Base-by-base conservation (phyloP, 2,888 invertebrate genomes). In the Ceramica pisi region DNA sequence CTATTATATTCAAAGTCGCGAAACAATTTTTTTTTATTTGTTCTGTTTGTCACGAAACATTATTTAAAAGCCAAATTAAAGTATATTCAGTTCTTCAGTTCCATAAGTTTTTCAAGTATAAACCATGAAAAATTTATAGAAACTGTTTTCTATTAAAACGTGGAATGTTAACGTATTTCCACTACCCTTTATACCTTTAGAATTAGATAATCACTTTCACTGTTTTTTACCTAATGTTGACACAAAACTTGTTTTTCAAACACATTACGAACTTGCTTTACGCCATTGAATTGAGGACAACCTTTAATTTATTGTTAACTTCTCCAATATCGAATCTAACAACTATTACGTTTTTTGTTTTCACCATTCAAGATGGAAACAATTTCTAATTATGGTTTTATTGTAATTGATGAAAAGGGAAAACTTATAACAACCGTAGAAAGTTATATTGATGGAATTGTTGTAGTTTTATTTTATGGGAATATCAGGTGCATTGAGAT, bases 191-290 rank as follows among this genome's bases (percentile, higher is more conserved):
- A 68, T 57, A 81, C 75, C 71, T 71, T 82, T 61, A 44, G 74
- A 84, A 83, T 85, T 85, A 86, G 86, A 81, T 85, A 85, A 86
- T 86, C 83, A 73, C 85, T 85, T 85, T 85, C 85, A 78, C 85
- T 81, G 70, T 77, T 84, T 82, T 73, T 84, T 75, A 80, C 71
- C 56, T 60, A 63, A 76, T 76, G 74, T 82, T 84, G 81, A 77
- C 80, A 78, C 73, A 55, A 78, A 84, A 85, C 85, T 78, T n/a
- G 86, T 83, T 84, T 82, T 76, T 62, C 61, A 44, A 75, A 76
- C 35, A 73, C 57, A 75, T 81, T 81, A 81, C 57, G 59, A 57
- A 73, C 71, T 75, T 79, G 70, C 56, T 77, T 65, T 78, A 71
- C 65, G 50, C 14, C 23, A 48, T 64, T 51, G 50, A 67, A 75